A percentile compares a stretch with the other conserved stretches of the same genome.
Conservation (phyloP, 2,797 vertebrate species). For the Chlorospingus semifuscus region DNA sequence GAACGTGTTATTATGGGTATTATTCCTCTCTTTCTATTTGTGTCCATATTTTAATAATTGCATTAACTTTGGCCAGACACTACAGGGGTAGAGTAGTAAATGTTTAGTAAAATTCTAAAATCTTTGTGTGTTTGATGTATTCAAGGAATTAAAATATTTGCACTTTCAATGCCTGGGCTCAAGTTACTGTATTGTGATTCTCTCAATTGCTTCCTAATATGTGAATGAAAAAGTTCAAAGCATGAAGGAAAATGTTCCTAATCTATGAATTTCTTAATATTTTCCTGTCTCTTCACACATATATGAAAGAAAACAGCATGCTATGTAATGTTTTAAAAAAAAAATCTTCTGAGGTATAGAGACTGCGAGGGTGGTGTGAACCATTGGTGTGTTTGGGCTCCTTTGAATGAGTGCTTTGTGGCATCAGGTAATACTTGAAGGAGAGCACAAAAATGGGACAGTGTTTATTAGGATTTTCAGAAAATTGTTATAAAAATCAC, state of each 20-base stretch:
- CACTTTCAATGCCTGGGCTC: accelerated
- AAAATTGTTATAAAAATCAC: background rate
- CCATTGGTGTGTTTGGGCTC: background rate
- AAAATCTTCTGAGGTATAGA: background rate
- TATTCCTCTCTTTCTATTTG: background rate
- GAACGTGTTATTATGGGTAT: background rate
- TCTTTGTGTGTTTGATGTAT: background rate
- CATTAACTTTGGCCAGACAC: background rate
- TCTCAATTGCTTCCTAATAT: background rate
- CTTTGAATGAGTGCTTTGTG: background rate
- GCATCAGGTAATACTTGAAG: background rate
- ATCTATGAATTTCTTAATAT: background rate
- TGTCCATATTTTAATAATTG: background rate
- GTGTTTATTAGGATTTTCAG: background rate
- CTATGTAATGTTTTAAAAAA: background rate
- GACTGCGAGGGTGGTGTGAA: background rate
- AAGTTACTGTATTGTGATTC: background rate
- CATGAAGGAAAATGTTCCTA: background rate
- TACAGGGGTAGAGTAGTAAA: background rate
- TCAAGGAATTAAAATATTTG: background rate
- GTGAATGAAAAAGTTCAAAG: background rate
- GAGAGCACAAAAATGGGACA: background rate
- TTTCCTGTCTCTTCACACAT: background rate
- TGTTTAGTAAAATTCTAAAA: background rate
- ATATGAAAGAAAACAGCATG: background rate